Evolutionary conservation across 2,113 vertebrate genomes (phyloP).

Genomic region (Sardina pilchardus): DNA sequence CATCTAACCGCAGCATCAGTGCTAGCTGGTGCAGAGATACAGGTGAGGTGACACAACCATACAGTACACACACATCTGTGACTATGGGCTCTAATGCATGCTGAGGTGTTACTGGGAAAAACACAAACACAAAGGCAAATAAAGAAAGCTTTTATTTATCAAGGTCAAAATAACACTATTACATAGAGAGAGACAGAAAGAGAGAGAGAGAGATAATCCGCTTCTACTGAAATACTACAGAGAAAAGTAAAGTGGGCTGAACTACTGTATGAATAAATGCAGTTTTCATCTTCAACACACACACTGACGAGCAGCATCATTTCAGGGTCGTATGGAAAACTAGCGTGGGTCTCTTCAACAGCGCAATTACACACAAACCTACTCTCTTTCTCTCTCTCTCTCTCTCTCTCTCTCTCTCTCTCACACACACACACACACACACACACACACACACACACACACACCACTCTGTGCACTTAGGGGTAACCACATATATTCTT

Average conservation of each 20-base stretch:
- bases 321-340: not conserved
- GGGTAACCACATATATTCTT: slow-evolving; percentile 40
- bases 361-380: slow-evolving; percentile 21
- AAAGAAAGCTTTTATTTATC: too few relatives aligned
- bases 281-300: not conserved
- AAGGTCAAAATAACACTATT: too few relatives aligned
- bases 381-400: slow-evolving; percentile 19
- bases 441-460: not conserved
- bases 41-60: too few relatives aligned
- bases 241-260: too few relatives aligned
- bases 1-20: too few relatives aligned
- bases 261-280: not conserved
- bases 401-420: too few relatives aligned
- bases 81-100: too few relatives aligned
- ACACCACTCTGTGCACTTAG: slow-evolving; percentile 38
- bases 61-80: too few relatives aligned
- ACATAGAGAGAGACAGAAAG: not conserved
- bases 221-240: too few relatives aligned
- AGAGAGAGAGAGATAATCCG: slow-evolving; percentile 6
- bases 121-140: too few relatives aligned
- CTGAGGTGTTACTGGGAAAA: too few relatives aligned
- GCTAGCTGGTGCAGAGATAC: too few relatives aligned
- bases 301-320: not conserved
- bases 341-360: not conserved
- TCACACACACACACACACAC: slow-evolving; percentile 8